Conservation (phyloP, 2,113 vertebrate genomes). For the Tinamus guttatus region DNA sequence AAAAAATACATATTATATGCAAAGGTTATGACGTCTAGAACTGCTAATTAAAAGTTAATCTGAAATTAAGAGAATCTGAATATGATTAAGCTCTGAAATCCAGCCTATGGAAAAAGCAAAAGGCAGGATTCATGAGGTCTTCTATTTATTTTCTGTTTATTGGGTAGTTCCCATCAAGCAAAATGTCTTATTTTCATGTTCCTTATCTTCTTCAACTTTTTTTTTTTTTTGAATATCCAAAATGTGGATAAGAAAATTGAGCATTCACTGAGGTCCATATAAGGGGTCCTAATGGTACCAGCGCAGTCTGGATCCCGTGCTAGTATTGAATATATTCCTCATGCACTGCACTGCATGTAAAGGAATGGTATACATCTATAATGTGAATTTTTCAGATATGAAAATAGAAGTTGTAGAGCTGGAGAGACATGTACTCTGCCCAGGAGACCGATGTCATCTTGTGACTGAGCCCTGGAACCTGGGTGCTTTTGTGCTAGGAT, state of each 20-base stretch:
- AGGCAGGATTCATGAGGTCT: neutral
- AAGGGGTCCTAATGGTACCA: neutral
- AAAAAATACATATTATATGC: neutral
- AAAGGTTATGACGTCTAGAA: neutral
- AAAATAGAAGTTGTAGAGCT: neutral
- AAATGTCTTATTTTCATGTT: neutral
- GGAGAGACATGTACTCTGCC: neutral
- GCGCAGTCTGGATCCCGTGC: fast-evolving
- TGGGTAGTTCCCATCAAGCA: neutral
- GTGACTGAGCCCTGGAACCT: neutral
- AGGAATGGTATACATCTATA: fast-evolving
- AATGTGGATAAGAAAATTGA: neutral
- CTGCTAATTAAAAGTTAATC: neutral
- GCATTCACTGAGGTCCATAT: neutral
- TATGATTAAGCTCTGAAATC: neutral
- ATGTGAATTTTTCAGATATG: neutral
- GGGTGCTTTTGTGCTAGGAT: neutral
- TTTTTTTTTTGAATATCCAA: neutral
- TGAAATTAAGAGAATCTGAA: neutral
- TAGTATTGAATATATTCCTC: neutral
- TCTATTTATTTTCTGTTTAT: neutral
- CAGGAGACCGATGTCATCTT: neutral
- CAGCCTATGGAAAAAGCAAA: neutral
- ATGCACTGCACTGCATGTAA: fast-evolving
- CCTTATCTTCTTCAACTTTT: neutral